phyloP scores from a whole-genome alignment of 2,888 invertebrate species.

The Coremacera marginata region DNA sequence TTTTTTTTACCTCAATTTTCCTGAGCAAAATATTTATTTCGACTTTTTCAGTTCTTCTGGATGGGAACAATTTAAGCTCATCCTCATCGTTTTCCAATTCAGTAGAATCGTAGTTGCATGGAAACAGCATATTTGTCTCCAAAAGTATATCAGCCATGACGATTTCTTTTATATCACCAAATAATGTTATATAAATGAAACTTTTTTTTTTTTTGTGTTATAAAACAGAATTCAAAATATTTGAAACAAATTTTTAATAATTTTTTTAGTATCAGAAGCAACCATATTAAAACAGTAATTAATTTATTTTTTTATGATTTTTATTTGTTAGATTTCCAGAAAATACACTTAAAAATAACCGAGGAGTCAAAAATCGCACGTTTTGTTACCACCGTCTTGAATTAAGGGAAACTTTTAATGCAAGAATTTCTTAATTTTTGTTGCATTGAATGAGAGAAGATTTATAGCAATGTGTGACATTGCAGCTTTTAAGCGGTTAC shows the following conservation, averaged over 20 bases:
- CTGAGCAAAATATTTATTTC: conserved; percentile 58
- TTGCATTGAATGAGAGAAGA: neutral
- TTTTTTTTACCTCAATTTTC: conserved; percentile 55
- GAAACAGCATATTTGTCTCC: conserved; percentile 46
- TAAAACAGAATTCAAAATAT: neutral
- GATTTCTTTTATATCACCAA: no score
- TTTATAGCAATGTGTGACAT: neutral
- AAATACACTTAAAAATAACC: neutral
- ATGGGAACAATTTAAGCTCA: neutral
- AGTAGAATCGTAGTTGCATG: neutral
- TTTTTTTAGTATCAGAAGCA: neutral
- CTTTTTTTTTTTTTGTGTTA: no score
- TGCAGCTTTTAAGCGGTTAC: neutral
- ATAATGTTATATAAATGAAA: no score
- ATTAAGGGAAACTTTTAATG: conserved; percentile 6
- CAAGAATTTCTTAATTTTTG: neutral
- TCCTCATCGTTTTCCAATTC: neutral
- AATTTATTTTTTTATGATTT: neutral
- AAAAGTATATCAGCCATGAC: conserved; percentile 49
- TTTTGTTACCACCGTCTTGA: neutral
- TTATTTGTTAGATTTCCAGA: neutral
- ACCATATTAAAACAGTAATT: no score
- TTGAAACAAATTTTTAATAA: neutral
- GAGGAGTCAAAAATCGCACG: neutral
- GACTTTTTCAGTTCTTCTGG: conserved; percentile 44